A percentile compares a stretch with the other conserved stretches of the same genome.
phyloP scores from a whole-genome alignment of 2,888 invertebrate species.

The Drosophila meridionalis region DNA sequence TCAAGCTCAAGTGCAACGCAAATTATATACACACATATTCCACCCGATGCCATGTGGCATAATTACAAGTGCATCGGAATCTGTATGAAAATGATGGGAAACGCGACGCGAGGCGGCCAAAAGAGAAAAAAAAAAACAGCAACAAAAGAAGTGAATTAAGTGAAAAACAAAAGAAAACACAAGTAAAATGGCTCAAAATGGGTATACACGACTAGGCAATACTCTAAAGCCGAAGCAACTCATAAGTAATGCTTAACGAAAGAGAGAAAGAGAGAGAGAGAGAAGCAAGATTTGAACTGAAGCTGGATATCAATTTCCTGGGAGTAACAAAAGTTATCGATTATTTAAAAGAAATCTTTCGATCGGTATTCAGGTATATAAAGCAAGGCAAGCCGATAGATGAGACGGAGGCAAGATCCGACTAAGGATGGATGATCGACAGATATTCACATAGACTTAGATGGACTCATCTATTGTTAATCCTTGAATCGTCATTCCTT shows the following conservation, averaged over 20 bases:
- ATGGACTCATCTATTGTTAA: background rate
- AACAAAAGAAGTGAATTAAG: slow-evolving; percentile 60
- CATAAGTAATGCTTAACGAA: background rate
- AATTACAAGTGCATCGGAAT: slow-evolving; percentile 34
- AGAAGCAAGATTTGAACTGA: background rate
- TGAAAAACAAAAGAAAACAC: slow-evolving; percentile 5
- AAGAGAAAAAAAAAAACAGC: slow-evolving; percentile 14
- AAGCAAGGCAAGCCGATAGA: too few species aligned
- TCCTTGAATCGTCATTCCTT: background rate
- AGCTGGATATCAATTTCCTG: too few species aligned
- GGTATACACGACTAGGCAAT: background rate
- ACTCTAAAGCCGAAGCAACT: background rate
- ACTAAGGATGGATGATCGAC: background rate
- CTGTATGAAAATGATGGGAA: slow-evolving; percentile 31
- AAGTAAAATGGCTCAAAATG: background rate
- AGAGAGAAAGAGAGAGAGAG: background rate
- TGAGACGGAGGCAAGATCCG: background rate
- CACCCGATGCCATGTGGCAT: slow-evolving; percentile 26
- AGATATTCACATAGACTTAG: background rate
- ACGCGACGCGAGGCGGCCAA: slow-evolving; percentile 6
- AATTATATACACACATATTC: background rate
- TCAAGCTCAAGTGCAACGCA: slow-evolving; percentile 53
- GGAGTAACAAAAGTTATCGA: too few species aligned
- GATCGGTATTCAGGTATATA: too few species aligned
- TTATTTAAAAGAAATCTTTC: too few species aligned